phyloP scores from a whole-genome alignment of 2,888 invertebrate genomes.

The Trichopoda pennipes region DNA sequence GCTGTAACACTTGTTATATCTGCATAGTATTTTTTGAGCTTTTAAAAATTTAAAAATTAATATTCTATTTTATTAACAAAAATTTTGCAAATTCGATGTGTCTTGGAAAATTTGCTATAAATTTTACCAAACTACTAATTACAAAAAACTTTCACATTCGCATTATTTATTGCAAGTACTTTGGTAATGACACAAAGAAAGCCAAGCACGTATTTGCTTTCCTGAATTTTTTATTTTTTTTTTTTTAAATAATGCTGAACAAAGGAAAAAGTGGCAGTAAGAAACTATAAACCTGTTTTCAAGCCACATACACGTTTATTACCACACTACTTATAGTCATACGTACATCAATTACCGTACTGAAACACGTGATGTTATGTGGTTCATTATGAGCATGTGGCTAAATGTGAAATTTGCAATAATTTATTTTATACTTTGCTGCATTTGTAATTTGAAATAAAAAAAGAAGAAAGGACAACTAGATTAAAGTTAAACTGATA shows the following conservation, averaged over 20 bases:
- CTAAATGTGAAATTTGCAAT: not conserved
- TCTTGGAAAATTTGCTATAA: too few species aligned
- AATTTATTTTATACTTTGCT: not conserved
- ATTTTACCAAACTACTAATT: too few species aligned
- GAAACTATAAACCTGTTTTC: not conserved
- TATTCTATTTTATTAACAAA: too few species aligned
- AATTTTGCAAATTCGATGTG: too few species aligned
- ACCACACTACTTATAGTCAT: constrained; percentile 7
- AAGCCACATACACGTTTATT: constrained; percentile 17
- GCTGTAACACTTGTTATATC: too few species aligned
- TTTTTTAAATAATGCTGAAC: not conserved
- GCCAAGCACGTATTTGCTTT: constrained; percentile 16
- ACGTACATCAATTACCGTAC: constrained; percentile 8
- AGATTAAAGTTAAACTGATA: not conserved
- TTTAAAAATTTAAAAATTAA: too few species aligned
- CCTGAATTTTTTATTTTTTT: constrained; percentile 4
- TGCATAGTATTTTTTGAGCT: too few species aligned
- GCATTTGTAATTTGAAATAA: too few species aligned
- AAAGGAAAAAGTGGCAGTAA: not conserved
- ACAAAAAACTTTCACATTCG: too few species aligned
- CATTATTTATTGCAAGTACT: not conserved
- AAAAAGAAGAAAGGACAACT: too few species aligned
- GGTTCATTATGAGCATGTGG: constrained; percentile 25
- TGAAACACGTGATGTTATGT: constrained; percentile 33
- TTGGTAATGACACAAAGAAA: constrained; percentile 3